Percentiles rank a stretch among this genome's conserved stretches.
These are phyloP conservation scores for Atractosteus spatula DNA, from an alignment of 2,113 vertebrate species.

Conservation along the genomic window DNA sequence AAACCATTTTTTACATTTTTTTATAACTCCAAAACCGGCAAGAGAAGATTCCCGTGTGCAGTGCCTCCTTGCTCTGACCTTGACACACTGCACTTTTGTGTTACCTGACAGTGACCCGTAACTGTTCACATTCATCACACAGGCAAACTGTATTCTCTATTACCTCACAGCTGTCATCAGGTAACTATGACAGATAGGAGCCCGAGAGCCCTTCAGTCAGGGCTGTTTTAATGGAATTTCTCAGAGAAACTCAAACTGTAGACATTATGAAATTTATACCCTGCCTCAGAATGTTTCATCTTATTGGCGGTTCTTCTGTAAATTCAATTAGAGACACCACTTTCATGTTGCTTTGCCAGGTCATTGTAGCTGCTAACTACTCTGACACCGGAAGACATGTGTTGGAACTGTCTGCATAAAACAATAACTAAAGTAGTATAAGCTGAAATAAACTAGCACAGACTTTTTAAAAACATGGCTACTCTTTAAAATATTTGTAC, in stretches of 20 bases:
- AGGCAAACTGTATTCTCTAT: conserved; percentile 7
- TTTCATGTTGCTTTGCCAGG: too few species aligned
- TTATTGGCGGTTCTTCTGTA: too few species aligned
- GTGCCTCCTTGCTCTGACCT: not conserved
- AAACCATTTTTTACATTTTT: not conserved
- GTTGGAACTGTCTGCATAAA: too few species aligned
- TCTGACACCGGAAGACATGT: too few species aligned
- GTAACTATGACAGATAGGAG: conserved; percentile 10
- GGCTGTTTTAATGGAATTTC: not conserved
- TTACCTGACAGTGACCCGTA: conserved; percentile 8
- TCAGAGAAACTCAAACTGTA: not conserved
- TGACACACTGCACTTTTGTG: conserved; percentile 9
- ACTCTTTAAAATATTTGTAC: too few species aligned
- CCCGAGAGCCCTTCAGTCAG: not conserved
- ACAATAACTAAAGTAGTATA: too few species aligned
- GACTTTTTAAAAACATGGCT: too few species aligned
- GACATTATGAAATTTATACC: too few species aligned
- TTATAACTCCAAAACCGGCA: not conserved
- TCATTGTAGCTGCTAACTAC: too few species aligned
- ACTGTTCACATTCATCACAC: conserved; percentile 10
- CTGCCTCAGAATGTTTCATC: too few species aligned
- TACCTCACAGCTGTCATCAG: conserved; percentile 1
- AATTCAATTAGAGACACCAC: too few species aligned
- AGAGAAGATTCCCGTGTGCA: not conserved
- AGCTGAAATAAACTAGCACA: too few species aligned